Conservation (phyloP, 2,888 invertebrate species). For the Melanophora roralis region DNA sequence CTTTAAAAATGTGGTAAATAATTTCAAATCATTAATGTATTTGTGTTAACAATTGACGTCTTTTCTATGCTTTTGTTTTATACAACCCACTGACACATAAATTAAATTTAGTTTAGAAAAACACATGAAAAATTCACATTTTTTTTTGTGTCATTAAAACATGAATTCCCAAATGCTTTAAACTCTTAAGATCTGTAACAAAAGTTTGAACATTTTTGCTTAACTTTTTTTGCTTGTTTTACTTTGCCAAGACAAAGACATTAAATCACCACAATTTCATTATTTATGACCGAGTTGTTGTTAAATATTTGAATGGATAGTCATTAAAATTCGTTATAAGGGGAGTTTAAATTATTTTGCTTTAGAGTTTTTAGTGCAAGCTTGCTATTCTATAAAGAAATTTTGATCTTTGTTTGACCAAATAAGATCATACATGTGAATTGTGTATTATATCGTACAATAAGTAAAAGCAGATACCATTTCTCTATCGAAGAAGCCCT, state of each 20-base stretch:
- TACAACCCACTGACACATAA: slow-evolving; percentile 33
- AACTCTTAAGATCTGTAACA: slow-evolving; percentile 32
- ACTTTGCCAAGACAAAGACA: slow-evolving; percentile 38
- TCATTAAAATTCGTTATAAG: background rate
- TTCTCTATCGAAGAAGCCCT: too few relatives aligned
- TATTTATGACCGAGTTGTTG: slow-evolving; percentile 19
- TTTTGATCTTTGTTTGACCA: too few relatives aligned
- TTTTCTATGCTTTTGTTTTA: too few relatives aligned
- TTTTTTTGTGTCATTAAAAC: slow-evolving; percentile 1
- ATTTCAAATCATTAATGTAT: background rate
- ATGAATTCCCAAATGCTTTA: slow-evolving; percentile 10
- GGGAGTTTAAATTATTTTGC: too few relatives aligned
- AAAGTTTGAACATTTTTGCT: background rate
- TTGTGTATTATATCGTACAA: too few relatives aligned
- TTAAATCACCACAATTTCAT: slow-evolving; percentile 38
- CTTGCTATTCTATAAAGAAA: too few relatives aligned
- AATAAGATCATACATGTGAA: too few relatives aligned
- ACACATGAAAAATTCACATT: background rate
- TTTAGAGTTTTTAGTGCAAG: too few relatives aligned
- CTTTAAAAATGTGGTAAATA: too few relatives aligned
- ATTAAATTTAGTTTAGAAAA: background rate
- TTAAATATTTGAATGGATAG: slow-evolving; percentile 1
- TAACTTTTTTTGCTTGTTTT: too few relatives aligned
- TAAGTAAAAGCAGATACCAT: too few relatives aligned
- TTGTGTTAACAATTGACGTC: background rate